Evolutionary conservation across 2,113 vertebrate genomes (phyloP).

Genomic region (Callaeas wilsoni): DNA sequence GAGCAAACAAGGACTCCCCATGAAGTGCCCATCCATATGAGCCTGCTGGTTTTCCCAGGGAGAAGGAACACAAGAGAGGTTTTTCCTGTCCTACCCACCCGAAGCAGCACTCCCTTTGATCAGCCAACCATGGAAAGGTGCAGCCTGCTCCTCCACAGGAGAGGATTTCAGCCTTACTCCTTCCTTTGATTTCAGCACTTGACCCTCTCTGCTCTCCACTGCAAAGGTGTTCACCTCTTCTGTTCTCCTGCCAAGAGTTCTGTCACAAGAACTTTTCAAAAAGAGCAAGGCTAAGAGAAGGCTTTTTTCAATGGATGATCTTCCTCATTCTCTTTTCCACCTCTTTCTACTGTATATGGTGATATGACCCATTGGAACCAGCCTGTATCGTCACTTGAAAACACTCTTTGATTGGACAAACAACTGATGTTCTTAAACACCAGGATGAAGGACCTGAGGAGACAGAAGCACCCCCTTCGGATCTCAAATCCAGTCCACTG

Average conservation of each 20-base stretch:
- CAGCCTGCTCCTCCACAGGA: background rate
- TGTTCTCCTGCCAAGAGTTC: background rate
- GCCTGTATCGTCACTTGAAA: background rate
- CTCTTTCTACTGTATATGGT: background rate
- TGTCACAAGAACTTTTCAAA: background rate
- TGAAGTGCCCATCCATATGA: accelerated
- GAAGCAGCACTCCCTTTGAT: background rate
- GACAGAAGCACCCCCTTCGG: background rate
- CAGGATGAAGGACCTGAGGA: background rate
- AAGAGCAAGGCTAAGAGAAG: background rate
- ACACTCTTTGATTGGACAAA: background rate
- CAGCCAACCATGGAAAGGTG: background rate
- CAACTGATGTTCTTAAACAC: background rate
- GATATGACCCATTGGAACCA: background rate
- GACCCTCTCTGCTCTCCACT: background rate
- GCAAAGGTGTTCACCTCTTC: background rate
- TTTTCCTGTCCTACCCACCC: background rate
- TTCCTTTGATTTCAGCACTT: background rate
- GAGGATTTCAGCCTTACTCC: background rate
- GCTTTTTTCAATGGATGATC: background rate
- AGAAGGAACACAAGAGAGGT: background rate
- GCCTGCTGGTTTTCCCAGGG: background rate
- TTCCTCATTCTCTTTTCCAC: background rate
- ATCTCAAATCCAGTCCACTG: background rate
- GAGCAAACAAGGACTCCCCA: background rate